A percentile compares a stretch with the other conserved stretches of the same genome.
phyloP scores from a whole-genome alignment of 2,888 invertebrate genomes.

The Archips crataeganus region DNA sequence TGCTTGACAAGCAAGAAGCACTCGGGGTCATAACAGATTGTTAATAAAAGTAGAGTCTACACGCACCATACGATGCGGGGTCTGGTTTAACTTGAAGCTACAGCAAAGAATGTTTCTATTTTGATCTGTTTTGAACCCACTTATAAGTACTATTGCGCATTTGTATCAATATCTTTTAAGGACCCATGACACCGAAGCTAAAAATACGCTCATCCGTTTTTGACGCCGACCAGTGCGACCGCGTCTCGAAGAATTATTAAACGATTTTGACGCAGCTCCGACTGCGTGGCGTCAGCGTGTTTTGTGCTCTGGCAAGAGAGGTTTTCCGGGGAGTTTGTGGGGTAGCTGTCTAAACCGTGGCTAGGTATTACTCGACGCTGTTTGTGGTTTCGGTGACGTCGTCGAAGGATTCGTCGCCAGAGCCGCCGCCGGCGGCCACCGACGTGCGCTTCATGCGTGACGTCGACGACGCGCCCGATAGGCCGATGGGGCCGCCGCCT shows the following conservation, averaged over 20 bases:
- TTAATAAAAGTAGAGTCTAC: too few relatives aligned
- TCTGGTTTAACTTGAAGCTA: too few relatives aligned
- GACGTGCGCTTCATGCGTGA: constrained; percentile 90
- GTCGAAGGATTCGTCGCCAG: constrained; percentile 91
- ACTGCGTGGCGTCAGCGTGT: too few relatives aligned
- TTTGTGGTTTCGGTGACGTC: constrained; percentile 91
- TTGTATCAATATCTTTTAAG: not conserved
- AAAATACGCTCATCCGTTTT: not conserved
- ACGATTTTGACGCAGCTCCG: not conserved
- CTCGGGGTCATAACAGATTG: not conserved
- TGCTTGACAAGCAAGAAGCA: too few relatives aligned
- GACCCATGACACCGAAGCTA: not conserved
- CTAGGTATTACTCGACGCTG: constrained; percentile 87
- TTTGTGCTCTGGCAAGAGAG: too few relatives aligned
- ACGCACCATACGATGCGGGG: too few relatives aligned
- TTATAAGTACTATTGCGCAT: not conserved
- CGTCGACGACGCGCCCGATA: constrained; percentile 87
- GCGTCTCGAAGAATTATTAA: not conserved
- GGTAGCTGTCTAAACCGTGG: constrained; percentile 19
- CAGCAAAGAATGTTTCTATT: too few relatives aligned
- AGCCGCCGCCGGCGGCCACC: constrained; percentile 88
- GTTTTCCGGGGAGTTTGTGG: not conserved
- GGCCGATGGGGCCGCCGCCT: constrained; percentile 86
- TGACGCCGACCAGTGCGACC: not conserved
- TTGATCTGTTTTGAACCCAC: too few relatives aligned